A percentile compares a stretch with the other conserved stretches of the same genome.
Evolutionary conservation across 2,888 invertebrate genomes (phyloP).

Genomic region (Oxystoma pomonae): DNA sequence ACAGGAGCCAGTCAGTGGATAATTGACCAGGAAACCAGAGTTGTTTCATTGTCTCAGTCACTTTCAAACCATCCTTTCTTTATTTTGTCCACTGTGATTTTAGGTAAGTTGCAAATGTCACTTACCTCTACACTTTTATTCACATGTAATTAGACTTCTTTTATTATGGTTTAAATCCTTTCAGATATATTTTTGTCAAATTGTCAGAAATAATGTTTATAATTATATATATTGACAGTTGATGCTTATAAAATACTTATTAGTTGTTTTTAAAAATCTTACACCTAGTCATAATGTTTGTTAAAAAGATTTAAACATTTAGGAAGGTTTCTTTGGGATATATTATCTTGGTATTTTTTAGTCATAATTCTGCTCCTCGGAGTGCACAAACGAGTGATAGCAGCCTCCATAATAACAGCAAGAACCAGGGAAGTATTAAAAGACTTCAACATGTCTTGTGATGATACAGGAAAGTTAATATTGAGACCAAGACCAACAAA

Average conservation of each 20-base stretch:
- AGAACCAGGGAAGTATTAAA: constrained; percentile 84
- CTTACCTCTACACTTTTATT: too few relatives aligned
- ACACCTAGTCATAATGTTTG: too few relatives aligned
- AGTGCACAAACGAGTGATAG: constrained; percentile 93
- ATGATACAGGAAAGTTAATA: constrained; percentile 93
- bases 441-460: constrained; percentile 98
- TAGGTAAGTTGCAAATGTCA: too few relatives aligned
- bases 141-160: too few relatives aligned
- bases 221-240: too few relatives aligned
- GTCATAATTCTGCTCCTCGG: constrained; percentile 87
- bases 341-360: constrained; percentile 43
- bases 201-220: too few relatives aligned
- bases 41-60: constrained; percentile 86
- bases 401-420: constrained; percentile 92
- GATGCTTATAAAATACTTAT: too few relatives aligned
- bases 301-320: too few relatives aligned
- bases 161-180: too few relatives aligned
- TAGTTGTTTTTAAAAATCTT: too few relatives aligned
- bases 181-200: too few relatives aligned
- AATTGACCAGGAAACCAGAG: constrained; percentile 88
- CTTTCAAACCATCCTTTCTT: constrained; percentile 93
- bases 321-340: too few relatives aligned
- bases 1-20: constrained; percentile 96
- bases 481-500: constrained; percentile 77
- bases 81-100: constrained; percentile 76